These are phyloP conservation scores for Acinonyx jubatus DNA, from an alignment of 2,113 vertebrate species.

Conservation along the genomic window DNA sequence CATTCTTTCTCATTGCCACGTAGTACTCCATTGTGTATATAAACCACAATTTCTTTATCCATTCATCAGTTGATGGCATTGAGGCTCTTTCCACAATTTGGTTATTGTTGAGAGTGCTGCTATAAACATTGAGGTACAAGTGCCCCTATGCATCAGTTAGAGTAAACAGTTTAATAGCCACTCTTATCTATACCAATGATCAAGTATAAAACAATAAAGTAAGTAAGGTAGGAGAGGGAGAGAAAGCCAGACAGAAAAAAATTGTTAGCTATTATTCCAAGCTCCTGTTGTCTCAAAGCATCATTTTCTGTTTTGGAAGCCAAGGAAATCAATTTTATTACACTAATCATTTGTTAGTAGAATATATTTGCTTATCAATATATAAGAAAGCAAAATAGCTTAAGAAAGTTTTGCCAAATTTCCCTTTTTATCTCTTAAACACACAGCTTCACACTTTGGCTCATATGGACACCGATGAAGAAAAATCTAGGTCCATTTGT, in stretches of 20 bases:
- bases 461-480: not conserved
- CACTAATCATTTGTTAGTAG: not conserved
- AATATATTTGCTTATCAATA: not conserved
- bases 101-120: too few relatives aligned
- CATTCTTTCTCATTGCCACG: too few relatives aligned
- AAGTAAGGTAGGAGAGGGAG: not conserved
- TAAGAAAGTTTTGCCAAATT: not conserved
- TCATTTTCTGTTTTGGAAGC: not conserved
- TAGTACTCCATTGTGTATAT: too few relatives aligned
- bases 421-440: not conserved
- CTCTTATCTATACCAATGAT: not conserved
- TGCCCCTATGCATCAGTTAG: not conserved
- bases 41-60: too few relatives aligned
- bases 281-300: not conserved
- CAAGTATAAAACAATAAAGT: not conserved
- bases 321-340: slow-evolving; percentile 2
- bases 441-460: not conserved
- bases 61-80: too few relatives aligned
- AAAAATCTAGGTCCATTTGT: not conserved
- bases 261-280: not conserved
- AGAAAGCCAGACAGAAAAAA: not conserved
- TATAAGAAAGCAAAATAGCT: not conserved
- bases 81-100: too few relatives aligned
- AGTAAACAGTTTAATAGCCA: not conserved
- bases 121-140: too few relatives aligned